Evolutionary conservation across 1,140 invertebrate species (phyloP), one percentile per base, ranked within the genome.

Genomic region (Coenobita brevimanus): DNA sequence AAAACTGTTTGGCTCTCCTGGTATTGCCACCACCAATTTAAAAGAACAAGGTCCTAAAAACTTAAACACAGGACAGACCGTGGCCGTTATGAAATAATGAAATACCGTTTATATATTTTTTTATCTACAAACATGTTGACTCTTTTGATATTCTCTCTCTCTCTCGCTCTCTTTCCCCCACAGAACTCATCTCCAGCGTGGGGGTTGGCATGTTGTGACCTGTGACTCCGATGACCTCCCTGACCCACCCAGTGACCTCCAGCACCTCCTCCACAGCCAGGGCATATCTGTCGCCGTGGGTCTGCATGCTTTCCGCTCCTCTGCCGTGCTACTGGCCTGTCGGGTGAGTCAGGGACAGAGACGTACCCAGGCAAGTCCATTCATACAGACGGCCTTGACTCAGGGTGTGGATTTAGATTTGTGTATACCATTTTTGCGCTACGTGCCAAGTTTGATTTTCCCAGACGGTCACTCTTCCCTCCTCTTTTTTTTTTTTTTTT

Each of bases 201-300:
- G 30, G 6, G 82, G 82, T 13, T 85, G 73, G 71, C 15, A 60
- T 21, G n/a, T 17, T n/a, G 71, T 85, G 50, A 76, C 21, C 17
- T 24, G 10, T 21, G 82, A 85, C 71, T 54, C 73, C 33, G 73
- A 78, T 43, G 73, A 62, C 54, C 50, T 60, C 6, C 17, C 30
- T 43, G 24, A 78, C 36, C 36, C n/a, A n/a, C n/a, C 30, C 21
- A n/a, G 17, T 17, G 33, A 46, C 10, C 71, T 85, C 17, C 82
- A 33, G 0, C 43, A 71, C 46, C 69, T 83, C n/a, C 30, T 57
- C 69, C 33, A 50, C 21, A 8, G 13, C 6, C 54, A 60, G 30
- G 76, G 76, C 33, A 76, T 85, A 15, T 50, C 76, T n/a, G n/a
- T 41, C 8, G 82, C 36, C 13, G 33, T 85, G 38, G 82, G 82